Evolutionary conservation across 2,113 vertebrate genomes (phyloP).

Genomic region (Indri indri): DNA sequence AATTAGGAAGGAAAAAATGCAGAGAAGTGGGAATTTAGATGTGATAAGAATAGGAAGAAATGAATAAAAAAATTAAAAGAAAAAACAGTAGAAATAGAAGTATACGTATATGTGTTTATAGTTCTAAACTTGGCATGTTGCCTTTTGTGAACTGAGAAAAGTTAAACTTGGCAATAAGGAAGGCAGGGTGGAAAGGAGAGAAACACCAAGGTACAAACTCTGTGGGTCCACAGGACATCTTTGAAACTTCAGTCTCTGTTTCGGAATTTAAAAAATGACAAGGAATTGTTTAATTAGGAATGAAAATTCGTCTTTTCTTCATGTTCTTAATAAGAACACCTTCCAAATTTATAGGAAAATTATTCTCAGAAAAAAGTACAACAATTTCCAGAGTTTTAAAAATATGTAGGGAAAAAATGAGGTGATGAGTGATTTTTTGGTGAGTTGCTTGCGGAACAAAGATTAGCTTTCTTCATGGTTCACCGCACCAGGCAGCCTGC

Average conservation of each 20-base stretch:
- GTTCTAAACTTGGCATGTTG: neutral
- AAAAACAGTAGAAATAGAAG: neutral
- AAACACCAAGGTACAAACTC: neutral
- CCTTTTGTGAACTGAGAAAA: neutral
- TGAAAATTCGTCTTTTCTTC: neutral
- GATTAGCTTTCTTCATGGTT: neutral
- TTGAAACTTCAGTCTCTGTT: neutral
- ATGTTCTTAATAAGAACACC: neutral
- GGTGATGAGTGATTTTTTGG: conserved; percentile 7
- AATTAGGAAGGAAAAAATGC: neutral
- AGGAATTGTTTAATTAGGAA: neutral
- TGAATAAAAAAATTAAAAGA: neutral
- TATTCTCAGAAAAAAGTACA: neutral
- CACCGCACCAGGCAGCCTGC: neutral
- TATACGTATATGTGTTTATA: neutral
- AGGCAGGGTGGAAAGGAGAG: neutral
- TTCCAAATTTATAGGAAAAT: conserved; percentile 28
- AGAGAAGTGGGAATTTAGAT: neutral
- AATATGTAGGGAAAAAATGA: neutral
- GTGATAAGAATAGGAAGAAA: neutral
- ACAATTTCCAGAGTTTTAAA: conserved; percentile 26
- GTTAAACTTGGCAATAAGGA: neutral
- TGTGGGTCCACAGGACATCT: neutral
- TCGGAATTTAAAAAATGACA: neutral
- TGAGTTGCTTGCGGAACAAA: neutral